Evolutionary conservation across 2,797 vertebrate genomes (phyloP), one percentile per base, ranked within the genome.

Genomic region (Onychomys arenicola): DNA sequence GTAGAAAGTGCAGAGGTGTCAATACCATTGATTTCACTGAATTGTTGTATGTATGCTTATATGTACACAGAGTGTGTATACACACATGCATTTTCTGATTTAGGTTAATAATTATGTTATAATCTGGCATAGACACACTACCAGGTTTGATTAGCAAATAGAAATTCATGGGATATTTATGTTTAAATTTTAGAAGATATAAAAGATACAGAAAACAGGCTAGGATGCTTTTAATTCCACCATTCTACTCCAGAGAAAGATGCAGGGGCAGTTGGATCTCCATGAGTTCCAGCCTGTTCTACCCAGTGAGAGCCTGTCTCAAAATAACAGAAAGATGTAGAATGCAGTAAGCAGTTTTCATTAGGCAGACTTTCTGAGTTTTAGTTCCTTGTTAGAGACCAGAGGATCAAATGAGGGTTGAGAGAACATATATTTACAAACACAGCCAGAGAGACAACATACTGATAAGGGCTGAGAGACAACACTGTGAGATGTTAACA

Each of bases 111-210:
- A 89, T 80, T 65, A 27, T 82, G 63, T 90, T 55, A 12, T 25
- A 80, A 32, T 76, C 3, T 71, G 32, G 1, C 81, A 3, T 29
- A 80, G 43, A 83, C 87, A 95, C 9, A 37, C 3, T 52, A 8
- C 89, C 61, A 37, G 34, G 13, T 55, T 55, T 86, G 85, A 17
- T 49, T 49, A 75, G 3, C 10, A 52, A 90, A 17, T 27, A 71
- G 55, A 90, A 88, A 92, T 25, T 19, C 46, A 57, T 17, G 32
- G 52, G 29, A 2, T 78, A 57, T 84, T 81, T 37, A 91, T 14
- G 25, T 46, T 92, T 71, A 67, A 57, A 88, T 91, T 91, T 85
- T 55, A 93, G 43, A 34, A 49, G 19, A 67, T 91, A 80, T 14
- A 61, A 88, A 69, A 63, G 2, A 40, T 76, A 32, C 13, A 94